Percentiles rank a stretch among this genome's conserved stretches.
phyloP scores from a whole-genome alignment of 2,888 invertebrate species.

The Sceliomorpha sp. region DNA sequence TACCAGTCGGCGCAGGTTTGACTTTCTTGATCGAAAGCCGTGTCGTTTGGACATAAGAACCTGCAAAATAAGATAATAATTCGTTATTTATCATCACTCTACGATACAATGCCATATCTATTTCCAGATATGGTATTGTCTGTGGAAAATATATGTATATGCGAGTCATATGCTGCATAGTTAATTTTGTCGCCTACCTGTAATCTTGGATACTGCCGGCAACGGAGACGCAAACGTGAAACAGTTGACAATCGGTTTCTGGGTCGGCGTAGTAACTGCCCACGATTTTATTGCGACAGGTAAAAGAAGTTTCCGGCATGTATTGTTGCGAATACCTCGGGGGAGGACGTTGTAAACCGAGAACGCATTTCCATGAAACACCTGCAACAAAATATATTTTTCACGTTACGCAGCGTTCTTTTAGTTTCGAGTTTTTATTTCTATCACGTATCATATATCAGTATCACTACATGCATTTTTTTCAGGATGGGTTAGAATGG shows the following conservation, averaged over 20 bases:
- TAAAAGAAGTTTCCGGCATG: conserved; percentile 85
- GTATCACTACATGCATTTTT: too few species aligned
- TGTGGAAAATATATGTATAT: too few species aligned
- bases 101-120: too few species aligned
- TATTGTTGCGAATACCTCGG: conserved; percentile 81
- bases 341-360: conserved; percentile 78
- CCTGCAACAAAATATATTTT: too few species aligned
- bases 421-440: too few species aligned
- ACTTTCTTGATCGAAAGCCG: conserved; percentile 94
- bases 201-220: conserved; percentile 83
- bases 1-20: conserved; percentile 96
- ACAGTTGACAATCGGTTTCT: conserved; percentile 93
- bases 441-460: too few species aligned
- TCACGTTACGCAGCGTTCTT: too few species aligned
- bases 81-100: too few species aligned
- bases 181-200: conserved; percentile 71
- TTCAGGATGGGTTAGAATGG: too few species aligned
- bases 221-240: conserved; percentile 93
- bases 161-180: too few species aligned
- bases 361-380: conserved; percentile 67
- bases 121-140: conserved; percentile 3
- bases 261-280: conserved; percentile 94
- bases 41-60: conserved; percentile 94
- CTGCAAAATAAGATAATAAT: conserved; percentile 81
- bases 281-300: conserved; percentile 91